A percentile compares a stretch with the other conserved stretches of the same genome.
phyloP scores from a whole-genome alignment of 2,113 vertebrate genomes.

The Oncorhynchus kisutch region DNA sequence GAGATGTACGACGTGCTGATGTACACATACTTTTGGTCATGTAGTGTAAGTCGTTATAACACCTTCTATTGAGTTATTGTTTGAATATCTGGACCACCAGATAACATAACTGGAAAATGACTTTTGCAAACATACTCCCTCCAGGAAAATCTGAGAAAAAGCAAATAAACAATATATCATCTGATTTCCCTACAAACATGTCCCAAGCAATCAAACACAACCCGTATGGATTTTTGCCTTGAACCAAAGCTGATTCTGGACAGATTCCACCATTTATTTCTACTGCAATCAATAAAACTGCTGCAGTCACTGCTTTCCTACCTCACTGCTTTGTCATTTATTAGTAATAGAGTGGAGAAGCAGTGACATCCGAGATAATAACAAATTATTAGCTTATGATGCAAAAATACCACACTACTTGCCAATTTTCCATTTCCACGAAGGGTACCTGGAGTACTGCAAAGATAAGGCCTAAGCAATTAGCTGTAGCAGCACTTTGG shows the following conservation, averaged over 20 bases:
- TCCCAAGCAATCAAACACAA: constrained; percentile 65
- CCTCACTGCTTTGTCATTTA: constrained; percentile 60
- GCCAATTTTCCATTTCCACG: constrained; percentile 52
- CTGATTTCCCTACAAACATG: constrained; percentile 70
- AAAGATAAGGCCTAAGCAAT: constrained; percentile 60
- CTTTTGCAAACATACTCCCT: constrained; percentile 62
- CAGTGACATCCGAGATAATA: constrained; percentile 71
- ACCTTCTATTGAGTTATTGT: neutral
- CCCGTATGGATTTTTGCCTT: constrained; percentile 72
- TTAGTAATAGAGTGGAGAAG: constrained; percentile 59
- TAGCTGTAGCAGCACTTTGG: constrained; percentile 43
- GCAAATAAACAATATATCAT: constrained; percentile 69
- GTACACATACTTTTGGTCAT: too few species aligned
- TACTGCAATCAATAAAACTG: constrained; percentile 73
- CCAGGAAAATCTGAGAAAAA: constrained; percentile 71
- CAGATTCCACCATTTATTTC: constrained; percentile 69
- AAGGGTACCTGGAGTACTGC: constrained; percentile 47
- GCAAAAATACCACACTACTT: constrained; percentile 41
- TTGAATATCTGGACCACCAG: constrained; percentile 62
- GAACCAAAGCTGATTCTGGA: constrained; percentile 72
- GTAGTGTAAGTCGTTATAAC: too few species aligned
- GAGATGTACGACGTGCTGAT: too few species aligned
- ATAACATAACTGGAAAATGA: constrained; percentile 65
- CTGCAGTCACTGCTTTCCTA: constrained; percentile 61
- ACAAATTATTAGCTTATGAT: constrained; percentile 68